phyloP scores from a whole-genome alignment of 2,888 invertebrate species.

The Lepidocyrtinus sp. region DNA sequence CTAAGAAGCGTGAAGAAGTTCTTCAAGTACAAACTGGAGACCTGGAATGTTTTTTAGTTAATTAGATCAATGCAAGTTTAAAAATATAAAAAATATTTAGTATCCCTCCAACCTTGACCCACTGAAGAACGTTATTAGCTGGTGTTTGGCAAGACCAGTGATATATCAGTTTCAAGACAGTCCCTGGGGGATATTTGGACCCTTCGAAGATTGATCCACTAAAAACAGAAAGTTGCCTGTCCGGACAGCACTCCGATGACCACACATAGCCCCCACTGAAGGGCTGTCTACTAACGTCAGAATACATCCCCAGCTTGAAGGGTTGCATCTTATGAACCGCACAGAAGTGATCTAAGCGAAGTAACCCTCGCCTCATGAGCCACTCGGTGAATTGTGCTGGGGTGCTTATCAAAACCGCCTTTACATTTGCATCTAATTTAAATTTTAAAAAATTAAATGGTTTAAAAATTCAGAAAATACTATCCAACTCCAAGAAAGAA shows the following conservation, averaged over 20 bases:
- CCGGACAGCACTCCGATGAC: conserved; percentile 91
- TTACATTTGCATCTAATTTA: conserved; percentile 88
- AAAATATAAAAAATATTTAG: conserved; percentile 10
- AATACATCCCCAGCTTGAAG: conserved; percentile 88
- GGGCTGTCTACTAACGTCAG: conserved; percentile 87
- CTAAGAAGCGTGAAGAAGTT: conserved; percentile 81
- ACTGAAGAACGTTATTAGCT: conserved; percentile 89
- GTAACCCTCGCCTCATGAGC: conserved; percentile 88
- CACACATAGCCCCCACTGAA: conserved; percentile 93
- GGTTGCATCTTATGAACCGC: conserved; percentile 77
- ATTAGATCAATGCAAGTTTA: too few species aligned
- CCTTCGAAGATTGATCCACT: conserved; percentile 90
- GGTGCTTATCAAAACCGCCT: conserved; percentile 84
- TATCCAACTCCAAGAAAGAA: not conserved
- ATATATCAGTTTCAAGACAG: conserved; percentile 87
- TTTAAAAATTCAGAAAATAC: not conserved
- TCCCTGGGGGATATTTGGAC: conserved; percentile 86
- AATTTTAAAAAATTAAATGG: conserved; percentile 53
- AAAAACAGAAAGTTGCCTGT: conserved; percentile 88
- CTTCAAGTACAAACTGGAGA: conserved; percentile 80
- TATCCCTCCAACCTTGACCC: conserved; percentile 85
- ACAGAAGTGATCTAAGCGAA: conserved; percentile 86
- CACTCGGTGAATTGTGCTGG: conserved; percentile 91
- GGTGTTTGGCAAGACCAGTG: conserved; percentile 95
- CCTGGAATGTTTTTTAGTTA: conserved; percentile 45